These are phyloP conservation scores for Bombus polaris DNA, from an alignment of 1,140 invertebrate species.

Conservation along the genomic window DNA sequence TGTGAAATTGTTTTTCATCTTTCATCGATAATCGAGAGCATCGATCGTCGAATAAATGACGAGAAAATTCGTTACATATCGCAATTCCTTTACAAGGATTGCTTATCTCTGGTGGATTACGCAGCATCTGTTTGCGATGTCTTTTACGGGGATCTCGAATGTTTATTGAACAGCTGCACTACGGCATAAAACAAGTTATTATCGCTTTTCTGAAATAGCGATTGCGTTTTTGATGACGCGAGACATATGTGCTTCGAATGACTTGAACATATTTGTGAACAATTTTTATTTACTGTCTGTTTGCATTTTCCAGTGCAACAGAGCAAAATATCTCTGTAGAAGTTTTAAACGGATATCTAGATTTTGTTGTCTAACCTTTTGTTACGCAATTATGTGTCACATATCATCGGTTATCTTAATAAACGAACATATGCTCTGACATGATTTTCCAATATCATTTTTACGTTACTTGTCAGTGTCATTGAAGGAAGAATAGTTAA, in stretches of 20 bases:
- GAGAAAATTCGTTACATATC: not conserved
- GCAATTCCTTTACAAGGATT: not conserved
- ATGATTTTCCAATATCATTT: not conserved
- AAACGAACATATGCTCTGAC: not conserved
- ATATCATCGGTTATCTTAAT: not conserved
- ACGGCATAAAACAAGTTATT: not conserved
- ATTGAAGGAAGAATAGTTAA: not conserved
- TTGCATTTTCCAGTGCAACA: too few species aligned
- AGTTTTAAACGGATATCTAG: not conserved
- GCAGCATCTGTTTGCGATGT: constrained; percentile 26
- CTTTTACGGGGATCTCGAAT: constrained; percentile 5
- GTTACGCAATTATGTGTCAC: not conserved
- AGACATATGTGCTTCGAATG: too few species aligned
- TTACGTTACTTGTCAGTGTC: not conserved
- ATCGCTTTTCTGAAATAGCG: not conserved
- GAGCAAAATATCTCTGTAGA: too few species aligned
- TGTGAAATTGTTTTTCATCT: not conserved
- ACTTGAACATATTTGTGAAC: not conserved
- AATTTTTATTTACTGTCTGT: not conserved
- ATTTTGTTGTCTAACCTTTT: not conserved
- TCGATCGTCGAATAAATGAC: not conserved
- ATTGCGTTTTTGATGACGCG: not conserved
- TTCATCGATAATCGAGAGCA: not conserved
- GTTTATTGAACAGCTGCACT: constrained; percentile 14
- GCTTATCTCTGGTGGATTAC: constrained; percentile 2